Evolutionary conservation across 2,797 vertebrate genomes (phyloP).

Genomic region (Rachycentron canadum): DNA sequence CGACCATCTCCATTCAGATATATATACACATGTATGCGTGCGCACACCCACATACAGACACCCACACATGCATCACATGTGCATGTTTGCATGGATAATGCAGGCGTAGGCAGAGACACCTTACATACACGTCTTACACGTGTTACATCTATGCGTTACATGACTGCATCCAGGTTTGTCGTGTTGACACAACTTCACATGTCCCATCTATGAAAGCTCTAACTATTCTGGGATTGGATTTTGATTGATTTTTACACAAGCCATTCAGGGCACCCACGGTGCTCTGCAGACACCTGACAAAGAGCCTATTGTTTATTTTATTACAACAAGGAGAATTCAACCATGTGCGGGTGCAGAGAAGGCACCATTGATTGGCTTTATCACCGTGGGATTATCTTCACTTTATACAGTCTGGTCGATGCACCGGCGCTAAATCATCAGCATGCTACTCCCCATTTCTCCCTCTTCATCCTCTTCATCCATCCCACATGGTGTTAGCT

Average conservation of each 20-base stretch:
- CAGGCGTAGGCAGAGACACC: background rate
- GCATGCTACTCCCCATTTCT: constrained; percentile 27
- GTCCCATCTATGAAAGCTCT: constrained; percentile 16
- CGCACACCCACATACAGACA: constrained; percentile 17
- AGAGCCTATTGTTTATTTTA: constrained; percentile 66
- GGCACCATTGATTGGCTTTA: constrained; percentile 59
- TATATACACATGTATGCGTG: background rate
- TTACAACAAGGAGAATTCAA: constrained; percentile 40
- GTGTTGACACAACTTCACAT: constrained; percentile 16
- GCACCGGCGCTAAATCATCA: constrained; percentile 58
- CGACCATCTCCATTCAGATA: constrained; percentile 22
- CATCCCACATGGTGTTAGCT: constrained; percentile 50
- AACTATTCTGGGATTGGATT: constrained; percentile 42
- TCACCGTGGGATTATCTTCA: constrained; percentile 56
- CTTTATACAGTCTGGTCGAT: constrained; percentile 51
- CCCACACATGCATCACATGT: constrained; percentile 8
- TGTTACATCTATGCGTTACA: background rate
- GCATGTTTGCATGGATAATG: constrained; percentile 8
- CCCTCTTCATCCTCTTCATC: constrained; percentile 41
- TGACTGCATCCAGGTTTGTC: background rate
- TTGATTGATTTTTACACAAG: constrained; percentile 66
- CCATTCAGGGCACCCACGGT: constrained; percentile 16
- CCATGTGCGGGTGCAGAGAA: constrained; percentile 16
- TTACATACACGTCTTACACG: background rate
- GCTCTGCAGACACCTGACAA: constrained; percentile 48